Evolutionary conservation across 2,797 vertebrate species (phyloP).

Genomic region (Orestias chungarensis): DNA sequence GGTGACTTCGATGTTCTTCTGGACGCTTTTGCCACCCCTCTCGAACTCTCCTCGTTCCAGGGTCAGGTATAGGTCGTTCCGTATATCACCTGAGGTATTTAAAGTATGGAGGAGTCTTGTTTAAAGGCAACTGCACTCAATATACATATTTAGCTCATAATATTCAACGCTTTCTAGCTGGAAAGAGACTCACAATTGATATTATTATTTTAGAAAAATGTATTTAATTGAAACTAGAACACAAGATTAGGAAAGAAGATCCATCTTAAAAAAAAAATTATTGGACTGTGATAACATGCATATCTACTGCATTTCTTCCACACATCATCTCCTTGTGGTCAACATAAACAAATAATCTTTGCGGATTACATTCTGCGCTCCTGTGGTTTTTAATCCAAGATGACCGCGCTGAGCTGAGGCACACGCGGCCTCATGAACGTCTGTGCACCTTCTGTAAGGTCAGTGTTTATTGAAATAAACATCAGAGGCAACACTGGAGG

Average conservation of each 20-base stretch:
- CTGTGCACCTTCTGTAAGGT: conserved; percentile 59
- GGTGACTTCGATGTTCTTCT: conserved; percentile 99
- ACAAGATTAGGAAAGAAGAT: conserved; percentile 20
- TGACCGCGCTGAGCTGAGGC: conserved; percentile 45
- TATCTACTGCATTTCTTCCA: conserved; percentile 37
- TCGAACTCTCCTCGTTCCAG: conserved; percentile 97
- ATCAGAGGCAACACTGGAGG: conserved; percentile 56
- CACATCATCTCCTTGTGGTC: conserved; percentile 42
- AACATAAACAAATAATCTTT: conserved; percentile 58
- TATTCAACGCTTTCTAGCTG: conserved; percentile 15
- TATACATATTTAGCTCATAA: conserved; percentile 11
- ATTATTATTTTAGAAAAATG: not conserved
- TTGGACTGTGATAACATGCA: conserved; percentile 30
- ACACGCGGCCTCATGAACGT: conserved; percentile 47
- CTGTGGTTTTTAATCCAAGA: conserved; percentile 49
- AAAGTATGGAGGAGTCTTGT: conserved; percentile 10
- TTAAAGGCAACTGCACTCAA: conserved; percentile 8
- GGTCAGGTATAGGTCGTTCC: conserved; percentile 96
- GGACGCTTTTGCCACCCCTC: conserved; percentile 97
- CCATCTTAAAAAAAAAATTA: conserved; percentile 23
- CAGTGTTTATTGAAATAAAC: conserved; percentile 66
- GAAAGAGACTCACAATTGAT: conserved; percentile 12
- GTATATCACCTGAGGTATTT: conserved; percentile 86
- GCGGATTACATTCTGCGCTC: conserved; percentile 27
- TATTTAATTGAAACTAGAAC: not conserved